Percentiles rank a stretch among this genome's conserved stretches.
Evolutionary conservation across 1,140 invertebrate species (phyloP).

Genomic region (Eueides isabella): DNA sequence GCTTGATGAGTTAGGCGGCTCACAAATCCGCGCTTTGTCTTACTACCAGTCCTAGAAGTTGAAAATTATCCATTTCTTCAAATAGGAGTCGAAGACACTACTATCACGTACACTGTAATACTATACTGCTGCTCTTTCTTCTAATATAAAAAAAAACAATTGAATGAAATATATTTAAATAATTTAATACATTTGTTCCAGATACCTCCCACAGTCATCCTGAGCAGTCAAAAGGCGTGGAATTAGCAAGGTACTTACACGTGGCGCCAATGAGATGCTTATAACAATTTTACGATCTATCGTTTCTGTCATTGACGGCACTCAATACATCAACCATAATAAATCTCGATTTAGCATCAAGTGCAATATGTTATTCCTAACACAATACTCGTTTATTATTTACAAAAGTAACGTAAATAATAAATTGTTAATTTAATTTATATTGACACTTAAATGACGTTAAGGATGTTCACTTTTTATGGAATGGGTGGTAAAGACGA

Average conservation of each 20-base stretch:
- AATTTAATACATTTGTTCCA: conserved; percentile 57
- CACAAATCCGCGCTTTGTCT: no score
- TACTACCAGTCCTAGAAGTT: no score
- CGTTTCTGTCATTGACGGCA: conserved; percentile 28
- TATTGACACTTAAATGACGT: no score
- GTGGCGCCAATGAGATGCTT: conserved; percentile 23
- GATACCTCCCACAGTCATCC: conserved; percentile 57
- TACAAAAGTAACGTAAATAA: not conserved
- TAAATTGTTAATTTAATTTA: conserved; percentile 1
- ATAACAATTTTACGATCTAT: conserved; percentile 22
- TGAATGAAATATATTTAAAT: not conserved
- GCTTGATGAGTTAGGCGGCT: no score
- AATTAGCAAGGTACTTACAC: conserved; percentile 62
- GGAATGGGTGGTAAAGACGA: no score
- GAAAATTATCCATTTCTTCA: no score
- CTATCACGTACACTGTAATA: no score
- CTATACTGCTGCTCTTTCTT: no score
- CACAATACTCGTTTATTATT: conserved; percentile 1
- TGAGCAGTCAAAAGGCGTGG: conserved; percentile 58
- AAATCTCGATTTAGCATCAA: conserved; percentile 31
- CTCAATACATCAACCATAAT: conserved; percentile 25
- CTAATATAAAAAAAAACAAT: not conserved
- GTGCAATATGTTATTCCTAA: conserved; percentile 18
- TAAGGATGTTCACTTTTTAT: no score
- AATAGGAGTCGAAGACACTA: no score